Evolutionary conservation across 2,797 vertebrate genomes (phyloP), one percentile per base, ranked within the genome.

Genomic region (Sebastes baramenuke): DNA sequence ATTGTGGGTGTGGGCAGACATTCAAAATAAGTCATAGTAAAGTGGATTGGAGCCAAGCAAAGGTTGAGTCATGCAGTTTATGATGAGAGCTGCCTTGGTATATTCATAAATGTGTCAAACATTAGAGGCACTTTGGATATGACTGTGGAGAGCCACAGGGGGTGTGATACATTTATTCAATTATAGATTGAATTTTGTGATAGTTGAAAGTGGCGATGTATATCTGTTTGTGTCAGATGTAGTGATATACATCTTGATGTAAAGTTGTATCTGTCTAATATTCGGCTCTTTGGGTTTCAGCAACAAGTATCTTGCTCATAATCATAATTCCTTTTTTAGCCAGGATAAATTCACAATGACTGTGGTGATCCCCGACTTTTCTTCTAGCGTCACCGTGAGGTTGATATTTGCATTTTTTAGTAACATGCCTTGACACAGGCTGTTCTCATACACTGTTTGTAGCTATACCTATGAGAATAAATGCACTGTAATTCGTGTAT

Each of bases 11-110:
- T 81, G 78, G 72, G 88, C 84, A 86, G 85, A 88, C 86, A 27
- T 82, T 86, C 65, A 83, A 84, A 88, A 79, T 66, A 86, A 93
- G 86, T 89, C 81, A 80, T 89, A 86, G 80, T 91, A 79, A 86
- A 92, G 76, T 82, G 81, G 81, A 87, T 32, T 62, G 73, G 52
- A 87, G 86, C 76, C 88, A 93, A 91, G 90, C 80, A 82, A 84
- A 84, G 55, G 62, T 56, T 91, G 92, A 90, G 84, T 91, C 89
- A 89, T 77, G 55, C 61, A 18, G 67, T 80, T 81, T 72, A 65
- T 81, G 72, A 87, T 75, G 24, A 81, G 62, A 73, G 67, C 79
- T 61, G 76, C 42, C 22, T 70, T 62, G 58, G 6, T 76, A 54
- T 72, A 73, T 75, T 87, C 36, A 82, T 76, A 69, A 74, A 86